A percentile compares a stretch with the other conserved stretches of the same genome.
These are phyloP conservation scores for Diglossa brunneiventris DNA, from an alignment of 2,113 vertebrate species.

Conservation along the genomic window DNA sequence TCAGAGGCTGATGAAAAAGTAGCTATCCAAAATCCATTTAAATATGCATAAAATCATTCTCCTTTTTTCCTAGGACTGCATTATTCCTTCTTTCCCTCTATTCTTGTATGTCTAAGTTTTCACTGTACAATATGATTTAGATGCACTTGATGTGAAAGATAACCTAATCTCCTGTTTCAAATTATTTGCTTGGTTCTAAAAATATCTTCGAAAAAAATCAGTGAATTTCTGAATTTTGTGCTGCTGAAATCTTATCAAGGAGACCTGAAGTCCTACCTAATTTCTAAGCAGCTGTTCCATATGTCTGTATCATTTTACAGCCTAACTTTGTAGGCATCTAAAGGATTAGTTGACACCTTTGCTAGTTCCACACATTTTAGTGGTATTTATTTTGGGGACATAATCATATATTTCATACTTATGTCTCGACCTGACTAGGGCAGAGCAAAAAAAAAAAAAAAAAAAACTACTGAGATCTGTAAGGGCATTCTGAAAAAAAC, in stretches of 20 bases:
- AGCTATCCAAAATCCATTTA: background rate
- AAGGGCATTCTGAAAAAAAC: background rate
- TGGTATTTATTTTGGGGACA: background rate
- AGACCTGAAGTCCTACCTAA: background rate
- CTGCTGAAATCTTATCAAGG: background rate
- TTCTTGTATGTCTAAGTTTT: background rate
- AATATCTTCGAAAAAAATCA: background rate
- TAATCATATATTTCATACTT: background rate
- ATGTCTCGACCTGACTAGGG: background rate
- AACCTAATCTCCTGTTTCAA: background rate
- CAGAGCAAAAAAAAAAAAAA: background rate
- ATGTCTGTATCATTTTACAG: background rate
- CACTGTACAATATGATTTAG: background rate
- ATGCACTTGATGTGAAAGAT: background rate
- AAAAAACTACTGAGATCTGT: background rate
- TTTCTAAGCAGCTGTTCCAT: background rate
- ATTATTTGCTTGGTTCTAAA: background rate
- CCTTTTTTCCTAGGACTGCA: background rate
- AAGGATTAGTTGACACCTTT: background rate
- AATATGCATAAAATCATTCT: background rate
- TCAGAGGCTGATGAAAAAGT: background rate
- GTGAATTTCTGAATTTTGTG: background rate
- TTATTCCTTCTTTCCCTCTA: background rate
- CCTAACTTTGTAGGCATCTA: background rate
- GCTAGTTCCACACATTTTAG: background rate